Conservation (phyloP, 2,113 vertebrate species). For the Xiphias gladius region DNA sequence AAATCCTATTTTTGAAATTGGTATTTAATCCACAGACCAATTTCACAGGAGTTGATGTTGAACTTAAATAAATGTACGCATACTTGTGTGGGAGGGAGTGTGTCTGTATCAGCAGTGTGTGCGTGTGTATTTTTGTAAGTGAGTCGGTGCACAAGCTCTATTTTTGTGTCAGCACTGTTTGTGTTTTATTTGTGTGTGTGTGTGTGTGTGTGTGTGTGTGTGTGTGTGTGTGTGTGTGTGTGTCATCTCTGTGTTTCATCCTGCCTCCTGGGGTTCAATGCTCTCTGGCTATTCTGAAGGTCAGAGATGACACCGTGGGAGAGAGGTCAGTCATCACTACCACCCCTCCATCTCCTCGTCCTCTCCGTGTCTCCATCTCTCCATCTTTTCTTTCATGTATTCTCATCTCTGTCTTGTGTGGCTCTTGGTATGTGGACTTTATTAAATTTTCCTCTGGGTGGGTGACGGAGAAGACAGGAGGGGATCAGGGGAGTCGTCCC, state of each 20-base stretch:
- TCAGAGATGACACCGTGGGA: slow-evolving; percentile 77
- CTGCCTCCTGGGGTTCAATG: slow-evolving; percentile 61
- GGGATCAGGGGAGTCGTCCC: slow-evolving; percentile 76
- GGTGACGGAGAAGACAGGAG: slow-evolving; percentile 78
- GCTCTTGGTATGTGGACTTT: slow-evolving; percentile 83
- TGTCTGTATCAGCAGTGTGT: slow-evolving; percentile 9
- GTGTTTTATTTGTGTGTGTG: slow-evolving; percentile 26
- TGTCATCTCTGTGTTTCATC: slow-evolving; percentile 64
- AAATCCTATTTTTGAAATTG: slow-evolving; percentile 65
- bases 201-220: slow-evolving; percentile 45
- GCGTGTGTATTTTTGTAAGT: slow-evolving; percentile 21
- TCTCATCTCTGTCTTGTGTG: slow-evolving; percentile 75
- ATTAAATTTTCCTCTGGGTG: slow-evolving; percentile 83
- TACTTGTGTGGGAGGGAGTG: slow-evolving; percentile 13
- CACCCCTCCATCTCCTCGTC: slow-evolving; percentile 65
- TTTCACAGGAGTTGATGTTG: slow-evolving; percentile 48
- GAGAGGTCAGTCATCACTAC: slow-evolving; percentile 80
- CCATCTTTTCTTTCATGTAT: slow-evolving; percentile 79
- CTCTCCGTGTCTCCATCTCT: slow-evolving; percentile 66
- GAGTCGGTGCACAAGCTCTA: slow-evolving; percentile 1
- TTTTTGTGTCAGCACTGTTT: slow-evolving; percentile 60
- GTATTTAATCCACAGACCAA: slow-evolving; percentile 45
- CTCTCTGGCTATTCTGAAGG: slow-evolving; percentile 73
- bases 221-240: slow-evolving; percentile 46
- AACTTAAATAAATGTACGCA: slow-evolving; percentile 46